Evolutionary conservation across 2,888 invertebrate genomes (phyloP).

Genomic region (Acronicta alni): DNA sequence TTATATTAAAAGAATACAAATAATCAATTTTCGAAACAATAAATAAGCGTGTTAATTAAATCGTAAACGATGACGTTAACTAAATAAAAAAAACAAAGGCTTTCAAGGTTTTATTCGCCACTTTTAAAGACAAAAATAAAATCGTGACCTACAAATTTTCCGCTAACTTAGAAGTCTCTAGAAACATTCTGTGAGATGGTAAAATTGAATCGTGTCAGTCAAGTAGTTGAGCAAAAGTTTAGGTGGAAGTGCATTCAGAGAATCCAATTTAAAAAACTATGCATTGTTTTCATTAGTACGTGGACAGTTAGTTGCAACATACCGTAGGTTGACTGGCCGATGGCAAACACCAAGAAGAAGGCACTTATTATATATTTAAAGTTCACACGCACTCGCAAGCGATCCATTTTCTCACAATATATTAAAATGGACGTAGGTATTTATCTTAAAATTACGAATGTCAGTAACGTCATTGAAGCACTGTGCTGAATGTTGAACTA

Average conservation of each 20-base stretch:
- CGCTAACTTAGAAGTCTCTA: constrained; percentile 13
- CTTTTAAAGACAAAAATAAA: constrained; percentile 21
- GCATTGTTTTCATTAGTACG: constrained; percentile 50
- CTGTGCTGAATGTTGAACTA: constrained; percentile 25
- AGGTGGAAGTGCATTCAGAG: constrained; percentile 30
- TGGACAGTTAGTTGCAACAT: constrained; percentile 56
- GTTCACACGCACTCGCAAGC: constrained; percentile 63
- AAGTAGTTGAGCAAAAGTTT: constrained; percentile 29
- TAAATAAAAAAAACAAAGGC: constrained; percentile 38
- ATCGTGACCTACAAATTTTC: constrained; percentile 43
- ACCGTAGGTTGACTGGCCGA: constrained; percentile 60
- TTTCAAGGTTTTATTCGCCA: constrained; percentile 45
- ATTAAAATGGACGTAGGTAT: constrained; percentile 51
- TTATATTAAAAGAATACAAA: background rate
- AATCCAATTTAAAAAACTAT: constrained; percentile 28
- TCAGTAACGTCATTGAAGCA: constrained; percentile 61
- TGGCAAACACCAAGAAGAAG: constrained; percentile 58
- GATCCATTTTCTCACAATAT: constrained; percentile 66
- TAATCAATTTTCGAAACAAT: background rate
- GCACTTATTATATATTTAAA: constrained; percentile 57
- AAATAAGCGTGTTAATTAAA: constrained; percentile 5
- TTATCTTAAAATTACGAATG: constrained; percentile 44
- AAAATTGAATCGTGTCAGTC: constrained; percentile 2
- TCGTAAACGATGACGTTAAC: constrained; percentile 38
- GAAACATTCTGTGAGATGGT: constrained; percentile 4